Conservation (phyloP, 2,888 invertebrate species). For the Lamellibrachia columna region DNA sequence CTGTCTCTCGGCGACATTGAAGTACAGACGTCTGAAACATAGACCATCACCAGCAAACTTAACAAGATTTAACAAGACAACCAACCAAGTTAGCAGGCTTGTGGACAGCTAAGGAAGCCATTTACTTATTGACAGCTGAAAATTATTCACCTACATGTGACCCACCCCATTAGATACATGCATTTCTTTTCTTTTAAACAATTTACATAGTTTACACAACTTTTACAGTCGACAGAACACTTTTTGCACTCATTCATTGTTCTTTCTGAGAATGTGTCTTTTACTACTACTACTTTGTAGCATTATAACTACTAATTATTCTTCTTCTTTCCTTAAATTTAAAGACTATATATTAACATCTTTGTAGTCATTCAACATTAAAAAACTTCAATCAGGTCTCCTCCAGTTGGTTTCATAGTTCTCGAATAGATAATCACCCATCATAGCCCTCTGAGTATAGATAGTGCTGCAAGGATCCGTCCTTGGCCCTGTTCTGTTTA, state of each 20-base stretch:
- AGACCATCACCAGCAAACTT: constrained; percentile 20
- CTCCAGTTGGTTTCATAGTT: too few species aligned
- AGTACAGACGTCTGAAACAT: constrained; percentile 35
- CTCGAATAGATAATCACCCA: too few species aligned
- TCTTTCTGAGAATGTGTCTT: neutral
- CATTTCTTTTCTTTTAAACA: neutral
- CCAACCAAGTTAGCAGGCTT: neutral
- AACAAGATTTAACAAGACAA: neutral
- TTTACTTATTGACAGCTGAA: too few species aligned
- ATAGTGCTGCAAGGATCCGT: too few species aligned
- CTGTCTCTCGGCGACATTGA: constrained; percentile 22
- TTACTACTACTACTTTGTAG: neutral
- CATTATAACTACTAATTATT: neutral
- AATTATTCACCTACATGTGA: too few species aligned
- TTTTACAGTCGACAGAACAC: too few species aligned
- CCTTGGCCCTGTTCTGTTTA: too few species aligned
- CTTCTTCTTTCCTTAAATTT: neutral
- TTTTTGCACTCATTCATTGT: neutral
- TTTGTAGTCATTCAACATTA: neutral
- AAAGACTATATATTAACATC: neutral
- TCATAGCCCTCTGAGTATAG: too few species aligned
- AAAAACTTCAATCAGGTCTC: too few species aligned
- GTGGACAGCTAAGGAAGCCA: too few species aligned
- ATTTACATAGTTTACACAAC: neutral
- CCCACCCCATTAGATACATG: too few species aligned